Evolutionary conservation across 35 echinoderm and acorn worm genomes (phyloP).

Genomic region (Strongylocentrotus purpuratus): DNA sequence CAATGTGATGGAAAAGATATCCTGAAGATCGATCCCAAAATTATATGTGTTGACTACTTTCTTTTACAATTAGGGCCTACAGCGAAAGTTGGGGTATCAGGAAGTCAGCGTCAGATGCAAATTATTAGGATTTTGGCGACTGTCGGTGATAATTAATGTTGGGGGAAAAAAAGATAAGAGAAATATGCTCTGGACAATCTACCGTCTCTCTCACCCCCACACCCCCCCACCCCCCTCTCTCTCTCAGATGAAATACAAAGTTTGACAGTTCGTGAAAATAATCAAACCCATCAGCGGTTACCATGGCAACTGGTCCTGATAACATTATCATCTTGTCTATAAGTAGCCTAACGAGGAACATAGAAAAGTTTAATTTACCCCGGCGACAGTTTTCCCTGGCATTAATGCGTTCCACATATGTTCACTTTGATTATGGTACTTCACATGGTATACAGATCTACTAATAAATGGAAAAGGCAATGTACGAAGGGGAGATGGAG

Average conservation of each 20-base stretch:
- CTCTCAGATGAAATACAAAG: not conserved
- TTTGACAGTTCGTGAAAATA: not conserved
- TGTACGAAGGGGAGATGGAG: not conserved
- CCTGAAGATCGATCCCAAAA: not conserved
- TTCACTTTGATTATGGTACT: not conserved
- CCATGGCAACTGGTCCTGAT: not conserved
- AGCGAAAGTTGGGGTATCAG: no score
- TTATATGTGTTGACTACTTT: no score
- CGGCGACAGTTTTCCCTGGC: constrained; percentile 8
- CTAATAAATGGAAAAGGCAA: not conserved
- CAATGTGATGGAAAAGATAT: not conserved
- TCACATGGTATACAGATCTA: not conserved
- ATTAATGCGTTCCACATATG: constrained; percentile 20
- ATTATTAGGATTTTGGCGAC: no score
- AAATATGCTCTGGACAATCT: no score
- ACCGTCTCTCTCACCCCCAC: no score
- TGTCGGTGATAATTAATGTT: no score
- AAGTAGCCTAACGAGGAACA: not conserved
- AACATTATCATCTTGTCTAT: not conserved
- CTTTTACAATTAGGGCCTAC: no score
- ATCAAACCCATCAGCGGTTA: not conserved
- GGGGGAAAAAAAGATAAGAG: no score
- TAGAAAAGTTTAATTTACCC: constrained; percentile 23
- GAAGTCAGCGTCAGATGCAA: no score
- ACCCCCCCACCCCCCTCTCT: not conserved